Base-by-base conservation (phyloP, 2,888 invertebrate species). In the Ormyrus rosae region DNA sequence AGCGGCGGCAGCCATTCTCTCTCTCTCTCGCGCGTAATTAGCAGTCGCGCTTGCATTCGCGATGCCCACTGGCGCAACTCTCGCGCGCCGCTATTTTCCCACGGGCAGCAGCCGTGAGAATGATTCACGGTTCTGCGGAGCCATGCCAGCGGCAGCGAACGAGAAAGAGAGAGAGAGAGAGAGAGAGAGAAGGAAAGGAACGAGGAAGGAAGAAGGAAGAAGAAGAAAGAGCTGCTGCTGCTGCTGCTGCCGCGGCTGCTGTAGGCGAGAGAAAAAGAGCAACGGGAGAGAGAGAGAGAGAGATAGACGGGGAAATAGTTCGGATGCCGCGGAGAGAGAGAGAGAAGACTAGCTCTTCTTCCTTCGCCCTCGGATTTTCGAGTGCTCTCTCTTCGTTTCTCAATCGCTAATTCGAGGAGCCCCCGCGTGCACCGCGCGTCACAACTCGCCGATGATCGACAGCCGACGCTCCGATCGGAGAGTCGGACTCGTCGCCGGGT, bases 91-190 rank as follows among this genome's bases (percentile, higher is more conserved):
- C 75, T 87, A 87, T 89, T 90, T 90, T 90, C 90, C 90, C 90
- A 90, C 90, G 90, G 87, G 86, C 89, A 76, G 87, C 83, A 86
- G 88, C 89, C 90, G 90, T 90, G 90, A 90, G 90, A 90, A 90
- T 90, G 89, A 90, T 89, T 89, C 89, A 89, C 89, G 83, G 82
- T 71, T 69, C 80, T 68, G 46, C 61, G 76, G 65, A 70, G 80
- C 76, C n/a, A n/a, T 45, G 9, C 50, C 53, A 19, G 64, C 46
- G n/a, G 63, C 68, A 13, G 56, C 65, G 19, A 51, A 46, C 55
- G 48, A 34, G 64, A 48, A 50, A 19, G 58, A 50, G 67, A 53
- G 68, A 34, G n/a, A 56, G 58, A 46, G 60, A 45, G 19, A 75
- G 79, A 45, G 68, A 68, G 68, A 55, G 68, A 53, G 71, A 63